These are phyloP conservation scores for Gymnoscelis rufifasciata DNA, from an alignment of 2,888 invertebrate genomes.

Conservation along the genomic window DNA sequence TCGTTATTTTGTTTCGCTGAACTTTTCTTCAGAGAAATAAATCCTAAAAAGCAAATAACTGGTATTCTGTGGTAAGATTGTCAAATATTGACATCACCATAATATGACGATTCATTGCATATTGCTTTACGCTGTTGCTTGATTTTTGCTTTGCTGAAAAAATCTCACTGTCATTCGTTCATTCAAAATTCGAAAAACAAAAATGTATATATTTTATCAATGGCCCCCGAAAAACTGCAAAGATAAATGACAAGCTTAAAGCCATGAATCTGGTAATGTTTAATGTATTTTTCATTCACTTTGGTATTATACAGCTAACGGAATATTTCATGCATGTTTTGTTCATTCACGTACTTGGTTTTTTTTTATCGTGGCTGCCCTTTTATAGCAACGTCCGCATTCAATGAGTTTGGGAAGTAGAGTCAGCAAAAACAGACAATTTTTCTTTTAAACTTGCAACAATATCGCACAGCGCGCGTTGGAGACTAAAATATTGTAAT, in stretches of 20 bases:
- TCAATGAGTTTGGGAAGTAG: conserved; percentile 46
- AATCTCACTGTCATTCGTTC: too few species aligned
- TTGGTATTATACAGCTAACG: conserved; percentile 28
- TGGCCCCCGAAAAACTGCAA: not conserved
- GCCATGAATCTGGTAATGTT: conserved; percentile 34
- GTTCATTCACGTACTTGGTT: conserved; percentile 16
- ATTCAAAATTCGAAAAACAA: not conserved
- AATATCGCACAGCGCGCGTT: too few species aligned
- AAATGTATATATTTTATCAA: not conserved
- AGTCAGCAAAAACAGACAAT: conserved; percentile 5
- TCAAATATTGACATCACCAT: too few species aligned
- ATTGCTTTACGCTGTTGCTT: too few species aligned
- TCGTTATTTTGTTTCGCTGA: too few species aligned
- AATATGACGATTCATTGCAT: too few species aligned
- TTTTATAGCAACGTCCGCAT: conserved; percentile 52
- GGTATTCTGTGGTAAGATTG: too few species aligned
- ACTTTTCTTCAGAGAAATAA: too few species aligned
- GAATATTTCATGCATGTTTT: conserved; percentile 27
- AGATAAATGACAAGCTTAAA: conserved; percentile 7
- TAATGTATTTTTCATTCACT: conserved; percentile 47
- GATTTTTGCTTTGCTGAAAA: too few species aligned
- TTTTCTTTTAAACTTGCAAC: conserved; percentile 4
- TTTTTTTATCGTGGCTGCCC: conserved; percentile 37
- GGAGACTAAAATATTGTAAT: too few species aligned
- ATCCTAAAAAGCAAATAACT: too few species aligned